These are phyloP conservation scores for Amiota communis DNA, from an alignment of 2,888 invertebrate genomes.

Conservation along the genomic window DNA sequence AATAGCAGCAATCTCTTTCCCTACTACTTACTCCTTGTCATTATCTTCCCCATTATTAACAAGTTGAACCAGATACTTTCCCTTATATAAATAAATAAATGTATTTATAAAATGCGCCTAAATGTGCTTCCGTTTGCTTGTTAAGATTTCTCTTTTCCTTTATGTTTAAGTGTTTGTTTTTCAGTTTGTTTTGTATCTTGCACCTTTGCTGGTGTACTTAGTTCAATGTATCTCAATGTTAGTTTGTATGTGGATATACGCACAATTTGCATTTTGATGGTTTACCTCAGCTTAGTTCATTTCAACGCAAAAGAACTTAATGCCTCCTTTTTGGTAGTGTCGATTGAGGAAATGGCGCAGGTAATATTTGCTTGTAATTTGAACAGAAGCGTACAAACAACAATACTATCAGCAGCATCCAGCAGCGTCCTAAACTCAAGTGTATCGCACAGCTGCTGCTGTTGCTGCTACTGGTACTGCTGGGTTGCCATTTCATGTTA, in stretches of 20 bases:
- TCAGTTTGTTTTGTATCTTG: background rate
- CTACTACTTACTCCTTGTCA: no score
- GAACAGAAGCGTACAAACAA: background rate
- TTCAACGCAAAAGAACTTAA: no score
- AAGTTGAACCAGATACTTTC: no score
- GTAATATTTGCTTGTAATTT: constrained; percentile 11
- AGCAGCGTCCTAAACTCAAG: background rate
- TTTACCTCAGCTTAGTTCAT: background rate
- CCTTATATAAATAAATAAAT: no score
- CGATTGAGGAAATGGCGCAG: constrained; percentile 2
- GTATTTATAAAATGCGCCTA: background rate
- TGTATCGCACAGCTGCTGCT: background rate
- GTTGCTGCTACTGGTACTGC: no score
- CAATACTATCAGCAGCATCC: background rate
- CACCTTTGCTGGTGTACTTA: background rate
- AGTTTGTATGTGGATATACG: constrained; percentile 23
- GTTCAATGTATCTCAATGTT: background rate
- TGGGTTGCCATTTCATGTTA: constrained; percentile 6
- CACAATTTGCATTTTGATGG: constrained; percentile 29
- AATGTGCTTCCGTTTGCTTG: background rate
- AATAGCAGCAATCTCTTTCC: background rate
- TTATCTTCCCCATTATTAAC: no score
- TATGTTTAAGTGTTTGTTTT: background rate
- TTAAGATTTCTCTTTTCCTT: background rate
- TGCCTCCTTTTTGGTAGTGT: background rate